Base-by-base conservation (phyloP, 2,797 vertebrate genomes). In the Erithacus rubecula region DNA sequence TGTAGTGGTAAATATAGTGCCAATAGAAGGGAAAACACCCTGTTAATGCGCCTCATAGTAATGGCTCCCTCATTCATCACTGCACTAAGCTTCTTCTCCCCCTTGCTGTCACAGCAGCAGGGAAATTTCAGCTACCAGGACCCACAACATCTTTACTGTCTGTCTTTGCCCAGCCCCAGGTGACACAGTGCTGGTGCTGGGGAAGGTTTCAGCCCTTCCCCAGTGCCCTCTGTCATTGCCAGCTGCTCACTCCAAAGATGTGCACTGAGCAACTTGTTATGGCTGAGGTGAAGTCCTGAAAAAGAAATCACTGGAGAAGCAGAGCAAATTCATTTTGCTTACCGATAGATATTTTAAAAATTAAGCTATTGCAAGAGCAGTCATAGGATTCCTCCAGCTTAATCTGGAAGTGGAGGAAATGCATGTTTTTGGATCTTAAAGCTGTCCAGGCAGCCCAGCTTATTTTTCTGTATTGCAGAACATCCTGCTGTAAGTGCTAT, bases 71-170 rank as follows among this genome's bases (percentile, higher is more conserved):
- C 76, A 63, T 91, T 83, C 87, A 88, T 90, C 89, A 69, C 82
- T 69, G 87, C 82, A n/a, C 68, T 46, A 51, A 94, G 65, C n/a
- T 83, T 74, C 44, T 12, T 93, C 82, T 84, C 41, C 84, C 75
- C 43, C 43, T 75, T 47, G 90, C 84, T 89, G 76, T 63, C 93
- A 88, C 75, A 81, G 89, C 87, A 63, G 82, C 47, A 68, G 88
- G 88, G 92, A 87, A 21, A 53, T 83, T 77, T 77, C 88, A 85
- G 56, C 83, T 90, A 4, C 81, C 71, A 89, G 62, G 69, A 91
- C 44, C 72, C 69, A 68, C 65, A 65, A 8, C 5, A 1, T n/a
- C 75, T 89, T 71, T 81, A 43, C 47, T 72, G 65, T 79, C 70
- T 93, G 43, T n/a, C 70, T 84, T 49, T 76, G 55, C 72, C 65